These are phyloP conservation scores for Tetragonula carbonaria DNA, from an alignment of 2,888 invertebrate genomes.

Conservation along the genomic window DNA sequence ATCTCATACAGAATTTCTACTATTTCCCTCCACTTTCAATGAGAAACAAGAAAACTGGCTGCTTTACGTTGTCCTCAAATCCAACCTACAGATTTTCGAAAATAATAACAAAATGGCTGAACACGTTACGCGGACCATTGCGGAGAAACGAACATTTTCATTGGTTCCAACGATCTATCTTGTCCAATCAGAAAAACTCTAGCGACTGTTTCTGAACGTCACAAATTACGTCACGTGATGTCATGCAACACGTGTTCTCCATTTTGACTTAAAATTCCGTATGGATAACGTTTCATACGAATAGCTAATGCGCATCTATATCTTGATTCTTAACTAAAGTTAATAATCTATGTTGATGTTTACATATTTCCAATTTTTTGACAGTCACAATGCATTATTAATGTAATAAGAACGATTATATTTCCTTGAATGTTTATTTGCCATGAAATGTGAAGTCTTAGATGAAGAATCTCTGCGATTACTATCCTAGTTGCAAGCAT, in stretches of 20 bases:
- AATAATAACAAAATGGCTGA: slow-evolving; percentile 83
- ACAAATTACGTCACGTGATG: slow-evolving; percentile 75
- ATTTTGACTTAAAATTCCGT: slow-evolving; percentile 68
- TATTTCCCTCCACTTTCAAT: slow-evolving; percentile 46
- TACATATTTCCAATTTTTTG: not conserved
- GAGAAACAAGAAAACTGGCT: slow-evolving; percentile 52
- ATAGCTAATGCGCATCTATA: slow-evolving; percentile 4
- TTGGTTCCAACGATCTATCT: slow-evolving; percentile 69
- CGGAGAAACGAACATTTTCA: slow-evolving; percentile 71
- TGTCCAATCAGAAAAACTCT: slow-evolving; percentile 64
- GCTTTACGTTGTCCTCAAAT: slow-evolving; percentile 72
- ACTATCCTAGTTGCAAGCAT: slow-evolving; percentile 51
- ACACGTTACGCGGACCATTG: slow-evolving; percentile 76
- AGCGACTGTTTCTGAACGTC: slow-evolving; percentile 70
- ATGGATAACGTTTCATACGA: slow-evolving; percentile 13
- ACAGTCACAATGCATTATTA: not conserved
- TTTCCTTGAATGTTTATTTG: slow-evolving; percentile 8
- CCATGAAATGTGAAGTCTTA: slow-evolving; percentile 17
- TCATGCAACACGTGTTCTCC: slow-evolving; percentile 78
- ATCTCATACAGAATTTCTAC: slow-evolving; percentile 74
- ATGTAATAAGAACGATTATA: not conserved
- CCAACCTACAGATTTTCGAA: slow-evolving; percentile 82
- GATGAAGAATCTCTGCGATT: slow-evolving; percentile 48
- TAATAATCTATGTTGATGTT: not conserved
- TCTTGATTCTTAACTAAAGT: not conserved